phyloP scores from a whole-genome alignment of 1,140 invertebrate genomes.

The Eumaeus atala region DNA sequence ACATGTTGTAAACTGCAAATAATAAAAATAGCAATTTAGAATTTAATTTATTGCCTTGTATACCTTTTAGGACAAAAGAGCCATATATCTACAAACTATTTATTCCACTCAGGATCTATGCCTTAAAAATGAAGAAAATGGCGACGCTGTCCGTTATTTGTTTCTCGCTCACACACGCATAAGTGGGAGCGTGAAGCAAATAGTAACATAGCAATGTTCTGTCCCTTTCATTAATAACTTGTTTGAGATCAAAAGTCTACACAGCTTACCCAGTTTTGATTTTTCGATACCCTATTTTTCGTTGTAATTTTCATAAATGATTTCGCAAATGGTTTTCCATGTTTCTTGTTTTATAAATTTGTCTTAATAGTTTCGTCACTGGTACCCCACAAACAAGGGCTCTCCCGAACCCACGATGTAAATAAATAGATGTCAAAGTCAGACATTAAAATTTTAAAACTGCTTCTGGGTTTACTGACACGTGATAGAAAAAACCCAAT shows the following conservation, averaged over 20 bases:
- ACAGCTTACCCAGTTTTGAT: slow-evolving; percentile 22
- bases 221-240: neutral
- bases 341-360: slow-evolving; percentile 27
- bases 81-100: slow-evolving; percentile 10
- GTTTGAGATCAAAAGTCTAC: neutral
- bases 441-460: slow-evolving; percentile 14
- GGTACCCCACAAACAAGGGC: slow-evolving; percentile 26
- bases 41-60: slow-evolving; percentile 1
- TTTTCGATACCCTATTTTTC: slow-evolving; percentile 23
- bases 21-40: slow-evolving; percentile 8
- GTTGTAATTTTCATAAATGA: slow-evolving; percentile 26
- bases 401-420: slow-evolving; percentile 25
- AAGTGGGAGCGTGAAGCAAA: slow-evolving; percentile 9
- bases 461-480: slow-evolving; percentile 1
- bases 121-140: slow-evolving; percentile 10
- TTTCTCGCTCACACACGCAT: slow-evolving; percentile 11
- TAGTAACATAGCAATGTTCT: slow-evolving; percentile 4
- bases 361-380: slow-evolving; percentile 27
- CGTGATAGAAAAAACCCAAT: slow-evolving; percentile 4
- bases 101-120: slow-evolving; percentile 4
- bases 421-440: slow-evolving; percentile 20
- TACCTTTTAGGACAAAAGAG: slow-evolving; percentile 9
- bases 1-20: slow-evolving; percentile 4
- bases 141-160: slow-evolving; percentile 1
- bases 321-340: slow-evolving; percentile 26